Percentiles rank a stretch among this genome's conserved stretches.
phyloP scores from a whole-genome alignment of 2,797 vertebrate species.

The Caiman crocodilus region DNA sequence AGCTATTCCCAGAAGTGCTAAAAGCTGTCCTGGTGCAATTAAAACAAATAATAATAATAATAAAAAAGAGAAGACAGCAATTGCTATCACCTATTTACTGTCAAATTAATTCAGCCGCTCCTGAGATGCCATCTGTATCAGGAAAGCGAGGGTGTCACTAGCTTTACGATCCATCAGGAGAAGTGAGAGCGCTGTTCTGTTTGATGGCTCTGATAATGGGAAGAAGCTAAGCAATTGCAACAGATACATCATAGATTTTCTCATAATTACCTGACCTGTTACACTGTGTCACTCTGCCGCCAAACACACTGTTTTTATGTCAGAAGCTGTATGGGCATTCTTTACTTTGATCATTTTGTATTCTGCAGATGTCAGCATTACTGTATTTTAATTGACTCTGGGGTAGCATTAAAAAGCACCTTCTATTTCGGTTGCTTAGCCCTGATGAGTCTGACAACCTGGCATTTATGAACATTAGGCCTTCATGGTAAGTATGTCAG shows the following conservation, averaged over 20 bases:
- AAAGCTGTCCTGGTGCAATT: conserved; percentile 84
- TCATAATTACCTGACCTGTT: conserved; percentile 90
- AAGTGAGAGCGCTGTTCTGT: conserved; percentile 75
- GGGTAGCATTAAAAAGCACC: conserved; percentile 82
- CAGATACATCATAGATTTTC: conserved; percentile 84
- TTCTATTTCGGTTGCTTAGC: conserved; percentile 73
- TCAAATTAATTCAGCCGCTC: conserved; percentile 90
- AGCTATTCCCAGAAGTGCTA: conserved; percentile 87
- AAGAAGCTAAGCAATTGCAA: conserved; percentile 81
- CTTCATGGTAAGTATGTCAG: conserved; percentile 70
- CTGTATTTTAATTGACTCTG: conserved; percentile 88
- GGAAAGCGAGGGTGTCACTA: conserved; percentile 78
- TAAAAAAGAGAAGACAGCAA: conserved; percentile 76
- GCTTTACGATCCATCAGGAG: conserved; percentile 77
- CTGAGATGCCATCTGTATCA: conserved; percentile 82
- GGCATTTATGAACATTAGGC: conserved; percentile 76
- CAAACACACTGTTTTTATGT: conserved; percentile 83
- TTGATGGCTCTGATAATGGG: conserved; percentile 85
- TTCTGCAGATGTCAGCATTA: conserved; percentile 83
- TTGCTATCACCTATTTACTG: conserved; percentile 88
- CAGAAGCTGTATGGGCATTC: conserved; percentile 80
- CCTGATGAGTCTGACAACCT: conserved; percentile 81
- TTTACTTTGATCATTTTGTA: conserved; percentile 82
- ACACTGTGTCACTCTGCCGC: conserved; percentile 81
- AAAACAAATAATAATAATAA: conserved; percentile 77